These are phyloP conservation scores for Zaprionus kolodkinae DNA, from an alignment of 1,140 invertebrate genomes.

Conservation along the genomic window DNA sequence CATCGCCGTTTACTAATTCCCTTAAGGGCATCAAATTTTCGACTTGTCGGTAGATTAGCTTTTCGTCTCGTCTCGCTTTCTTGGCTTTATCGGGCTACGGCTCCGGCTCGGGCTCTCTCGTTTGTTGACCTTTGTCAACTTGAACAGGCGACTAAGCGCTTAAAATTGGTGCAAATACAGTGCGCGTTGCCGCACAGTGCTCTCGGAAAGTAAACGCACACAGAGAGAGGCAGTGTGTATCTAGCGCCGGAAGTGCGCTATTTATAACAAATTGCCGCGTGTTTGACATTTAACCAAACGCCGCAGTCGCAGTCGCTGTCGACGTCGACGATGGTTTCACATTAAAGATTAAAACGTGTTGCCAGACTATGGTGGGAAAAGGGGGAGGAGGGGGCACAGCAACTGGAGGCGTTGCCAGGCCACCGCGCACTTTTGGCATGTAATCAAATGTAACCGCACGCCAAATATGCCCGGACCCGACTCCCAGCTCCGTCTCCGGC, in stretches of 20 bases:
- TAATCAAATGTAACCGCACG: slow-evolving; percentile 81
- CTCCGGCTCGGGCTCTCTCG: slow-evolving; percentile 2
- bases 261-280: slow-evolving; percentile 81
- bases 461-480: slow-evolving; percentile 61
- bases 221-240: slow-evolving; percentile 24
- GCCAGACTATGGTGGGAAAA: background rate
- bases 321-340: slow-evolving; percentile 34
- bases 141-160: slow-evolving; percentile 74
- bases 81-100: slow-evolving; percentile 5
- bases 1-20: slow-evolving; percentile 26
- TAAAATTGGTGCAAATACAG: slow-evolving; percentile 72
- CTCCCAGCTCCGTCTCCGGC: slow-evolving; percentile 1
- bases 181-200: slow-evolving; percentile 15
- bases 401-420: slow-evolving; percentile 42
- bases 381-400: background rate
- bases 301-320: slow-evolving; percentile 5
- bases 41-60: slow-evolving; percentile 28
- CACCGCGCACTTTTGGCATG: slow-evolving; percentile 65
- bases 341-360: slow-evolving; percentile 67
- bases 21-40: slow-evolving; percentile 48
- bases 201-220: slow-evolving; percentile 19
- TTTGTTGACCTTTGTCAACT: slow-evolving; percentile 81
- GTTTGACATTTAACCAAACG: slow-evolving; percentile 79
- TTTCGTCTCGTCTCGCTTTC: slow-evolving; percentile 29
- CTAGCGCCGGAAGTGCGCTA: slow-evolving; percentile 72